Conservation (phyloP, 2,113 vertebrate genomes). For the Prunella fulvescens region DNA sequence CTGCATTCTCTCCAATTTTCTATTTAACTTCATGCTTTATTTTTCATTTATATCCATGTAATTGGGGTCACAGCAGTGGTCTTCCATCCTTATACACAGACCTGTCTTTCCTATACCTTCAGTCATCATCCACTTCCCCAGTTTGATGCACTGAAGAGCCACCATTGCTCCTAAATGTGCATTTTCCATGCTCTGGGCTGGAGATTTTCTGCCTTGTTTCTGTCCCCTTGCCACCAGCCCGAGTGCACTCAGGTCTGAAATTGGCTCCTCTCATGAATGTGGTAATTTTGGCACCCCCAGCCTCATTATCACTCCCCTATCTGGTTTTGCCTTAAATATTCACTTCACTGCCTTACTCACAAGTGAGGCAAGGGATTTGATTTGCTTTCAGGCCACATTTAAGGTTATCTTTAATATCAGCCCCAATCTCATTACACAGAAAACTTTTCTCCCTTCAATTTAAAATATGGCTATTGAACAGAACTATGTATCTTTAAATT, state of each 20-base stretch:
- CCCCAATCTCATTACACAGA: neutral
- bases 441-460: neutral
- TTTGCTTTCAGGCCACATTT: conserved; percentile 10
- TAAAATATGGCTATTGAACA: neutral
- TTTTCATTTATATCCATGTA: neutral
- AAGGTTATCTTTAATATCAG: neutral
- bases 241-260: conserved; percentile 41
- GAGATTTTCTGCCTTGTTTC: conserved; percentile 5
- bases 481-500: neutral
- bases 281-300: neutral
- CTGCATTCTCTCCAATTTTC: neutral
- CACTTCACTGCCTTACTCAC: neutral
- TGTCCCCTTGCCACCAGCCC: neutral
- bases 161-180: neutral
- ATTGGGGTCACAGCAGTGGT: neutral
- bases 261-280: conserved; percentile 10
- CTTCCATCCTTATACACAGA: neutral
- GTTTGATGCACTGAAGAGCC: neutral
- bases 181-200: neutral
- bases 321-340: neutral
- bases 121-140: neutral
- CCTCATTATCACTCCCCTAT: neutral
- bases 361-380: neutral
- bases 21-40: neutral
- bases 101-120: neutral